phyloP scores from a whole-genome alignment of 2,888 invertebrate genomes.

The Podabrus alpinus region DNA sequence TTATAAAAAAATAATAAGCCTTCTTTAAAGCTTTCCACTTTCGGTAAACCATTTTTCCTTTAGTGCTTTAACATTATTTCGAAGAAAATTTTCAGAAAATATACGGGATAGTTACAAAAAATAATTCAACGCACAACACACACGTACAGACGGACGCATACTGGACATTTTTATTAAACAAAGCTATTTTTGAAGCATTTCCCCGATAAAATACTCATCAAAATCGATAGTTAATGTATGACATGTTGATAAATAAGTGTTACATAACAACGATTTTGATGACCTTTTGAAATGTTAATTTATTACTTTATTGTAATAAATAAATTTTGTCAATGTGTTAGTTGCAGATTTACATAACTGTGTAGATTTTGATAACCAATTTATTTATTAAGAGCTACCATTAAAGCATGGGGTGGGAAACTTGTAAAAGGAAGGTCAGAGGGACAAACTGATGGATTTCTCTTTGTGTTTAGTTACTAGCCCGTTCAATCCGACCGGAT shows the following conservation, averaged over 20 bases:
- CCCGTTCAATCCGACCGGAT: slow-evolving; percentile 50
- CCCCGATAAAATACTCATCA: slow-evolving; percentile 5
- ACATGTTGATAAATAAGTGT: slow-evolving; percentile 9
- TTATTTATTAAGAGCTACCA: slow-evolving; percentile 17
- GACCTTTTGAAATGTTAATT: slow-evolving; percentile 7
- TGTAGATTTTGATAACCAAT: slow-evolving; percentile 22
- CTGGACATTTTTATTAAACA: no score
- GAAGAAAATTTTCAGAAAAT: not conserved
- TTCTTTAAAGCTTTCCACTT: not conserved
- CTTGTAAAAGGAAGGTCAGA: slow-evolving; percentile 45
- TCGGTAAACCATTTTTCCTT: not conserved
- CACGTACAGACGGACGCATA: not conserved
- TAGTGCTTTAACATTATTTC: not conserved
- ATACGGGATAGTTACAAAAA: not conserved
- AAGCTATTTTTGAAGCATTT: not conserved
- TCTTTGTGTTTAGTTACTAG: slow-evolving; percentile 52
- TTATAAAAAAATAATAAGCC: slow-evolving; percentile 1
- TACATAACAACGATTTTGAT: slow-evolving; percentile 6
- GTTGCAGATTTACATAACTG: slow-evolving; percentile 7
- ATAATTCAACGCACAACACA: not conserved
- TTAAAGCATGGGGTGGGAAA: slow-evolving; percentile 23
- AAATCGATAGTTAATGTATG: slow-evolving; percentile 12
- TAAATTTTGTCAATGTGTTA: not conserved
- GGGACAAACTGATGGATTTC: slow-evolving; percentile 49
- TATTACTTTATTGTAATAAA: slow-evolving; percentile 1